Conservation (phyloP, 2,888 invertebrate genomes). For the Physocephala rufipes region DNA sequence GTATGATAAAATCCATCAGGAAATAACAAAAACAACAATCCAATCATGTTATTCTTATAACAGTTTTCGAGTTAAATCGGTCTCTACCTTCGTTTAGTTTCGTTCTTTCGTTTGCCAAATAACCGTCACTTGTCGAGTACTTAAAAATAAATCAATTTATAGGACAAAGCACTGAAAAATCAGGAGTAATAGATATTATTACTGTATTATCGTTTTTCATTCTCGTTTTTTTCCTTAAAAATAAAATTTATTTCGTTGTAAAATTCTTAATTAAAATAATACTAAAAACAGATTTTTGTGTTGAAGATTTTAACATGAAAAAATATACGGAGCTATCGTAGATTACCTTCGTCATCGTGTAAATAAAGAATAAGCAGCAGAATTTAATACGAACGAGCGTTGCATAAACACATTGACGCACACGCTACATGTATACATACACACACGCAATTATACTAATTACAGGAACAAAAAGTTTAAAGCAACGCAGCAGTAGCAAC, state of each 20-base stretch:
- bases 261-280: not conserved
- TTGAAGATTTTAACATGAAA: not conserved
- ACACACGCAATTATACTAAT: not conserved
- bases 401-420: not conserved
- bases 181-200: constrained; percentile 16
- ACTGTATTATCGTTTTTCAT: constrained; percentile 13
- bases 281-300: not conserved
- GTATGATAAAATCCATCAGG: not conserved
- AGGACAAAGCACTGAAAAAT: not conserved
- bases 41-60: constrained; percentile 13
- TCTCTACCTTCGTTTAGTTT: constrained; percentile 35
- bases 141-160: constrained; percentile 44
- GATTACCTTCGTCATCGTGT: not conserved
- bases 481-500: not conserved
- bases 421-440: not conserved
- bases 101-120: constrained; percentile 45
- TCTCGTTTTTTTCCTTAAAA: constrained; percentile 9
- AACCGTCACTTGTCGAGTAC: constrained; percentile 46
- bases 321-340: not conserved
- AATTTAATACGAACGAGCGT: not conserved
- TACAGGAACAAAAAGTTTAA: not conserved
- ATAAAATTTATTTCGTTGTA: not conserved
- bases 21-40: not conserved
- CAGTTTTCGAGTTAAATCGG: constrained; percentile 39
- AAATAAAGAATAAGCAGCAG: not conserved